Evolutionary conservation across 2,888 invertebrate species (phyloP).

Genomic region (Pantelozetes paolii): DNA sequence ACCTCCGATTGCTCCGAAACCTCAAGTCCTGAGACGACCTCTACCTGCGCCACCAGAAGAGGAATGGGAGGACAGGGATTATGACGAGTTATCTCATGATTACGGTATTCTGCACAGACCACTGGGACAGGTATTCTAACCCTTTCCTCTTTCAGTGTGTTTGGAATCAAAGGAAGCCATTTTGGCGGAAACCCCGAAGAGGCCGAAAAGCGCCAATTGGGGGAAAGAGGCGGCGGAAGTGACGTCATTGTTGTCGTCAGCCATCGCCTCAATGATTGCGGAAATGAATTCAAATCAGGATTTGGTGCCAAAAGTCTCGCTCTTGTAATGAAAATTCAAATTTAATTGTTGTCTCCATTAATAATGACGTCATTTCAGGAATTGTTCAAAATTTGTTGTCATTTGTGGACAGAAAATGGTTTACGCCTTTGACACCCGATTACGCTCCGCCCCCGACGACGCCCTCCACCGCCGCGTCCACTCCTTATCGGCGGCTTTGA

Average conservation of each 20-base stretch:
- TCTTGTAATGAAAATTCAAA: not conserved
- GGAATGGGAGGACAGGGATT: not conserved
- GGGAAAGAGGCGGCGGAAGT: not conserved
- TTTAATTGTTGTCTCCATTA: not conserved
- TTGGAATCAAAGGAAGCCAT: not conserved
- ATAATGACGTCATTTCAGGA: no score
- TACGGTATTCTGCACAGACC: not conserved
- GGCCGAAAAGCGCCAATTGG: not conserved
- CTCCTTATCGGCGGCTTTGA: no score
- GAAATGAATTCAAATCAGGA: conserved; percentile 89
- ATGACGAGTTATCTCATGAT: not conserved
- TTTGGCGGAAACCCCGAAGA: not conserved
- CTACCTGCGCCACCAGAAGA: not conserved
- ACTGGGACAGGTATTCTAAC: not conserved
- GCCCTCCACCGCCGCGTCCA: no score
- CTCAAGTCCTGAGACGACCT: not conserved
- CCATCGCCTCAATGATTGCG: conserved; percentile 85
- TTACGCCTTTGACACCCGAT: conserved; percentile 64
- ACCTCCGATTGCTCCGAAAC: conserved; percentile 1
- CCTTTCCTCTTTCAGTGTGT: not conserved
- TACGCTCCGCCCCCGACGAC: no score
- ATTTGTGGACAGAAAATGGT: conserved; percentile 88
- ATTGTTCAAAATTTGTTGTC: conserved; percentile 89
- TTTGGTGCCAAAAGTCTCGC: conserved; percentile 73
- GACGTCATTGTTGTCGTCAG: conserved; percentile 62